A percentile compares a stretch with the other conserved stretches of the same genome.
Evolutionary conservation across 2,797 vertebrate species (phyloP).

Genomic region (Fistularia commersonii): DNA sequence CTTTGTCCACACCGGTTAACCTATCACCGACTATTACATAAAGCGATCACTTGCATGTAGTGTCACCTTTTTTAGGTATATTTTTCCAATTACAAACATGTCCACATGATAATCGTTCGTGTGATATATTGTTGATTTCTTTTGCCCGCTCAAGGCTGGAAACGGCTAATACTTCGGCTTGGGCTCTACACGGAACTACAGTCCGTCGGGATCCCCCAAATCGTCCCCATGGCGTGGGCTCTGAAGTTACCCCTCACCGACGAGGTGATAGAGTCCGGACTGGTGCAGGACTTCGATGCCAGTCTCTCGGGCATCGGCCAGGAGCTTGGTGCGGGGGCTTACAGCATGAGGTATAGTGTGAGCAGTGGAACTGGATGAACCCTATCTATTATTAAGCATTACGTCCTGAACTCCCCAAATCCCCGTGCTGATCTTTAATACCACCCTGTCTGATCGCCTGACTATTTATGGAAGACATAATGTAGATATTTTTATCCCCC

Average conservation of each 20-base stretch:
- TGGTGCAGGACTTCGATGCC: slow-evolving; percentile 97
- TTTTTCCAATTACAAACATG: no score
- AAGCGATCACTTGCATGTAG: no score
- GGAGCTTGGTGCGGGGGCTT: slow-evolving; percentile 94
- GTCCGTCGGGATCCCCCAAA: slow-evolving; percentile 7
- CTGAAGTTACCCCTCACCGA: slow-evolving; percentile 94
- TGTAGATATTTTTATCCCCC: no score
- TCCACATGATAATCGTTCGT: no score
- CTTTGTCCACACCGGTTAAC: no score
- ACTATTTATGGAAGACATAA: no score
- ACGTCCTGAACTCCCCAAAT: no score
- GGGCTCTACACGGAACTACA: slow-evolving; percentile 29
- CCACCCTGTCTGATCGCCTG: no score
- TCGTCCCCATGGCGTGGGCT: slow-evolving; percentile 88
- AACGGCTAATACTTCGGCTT: slow-evolving; percentile 16
- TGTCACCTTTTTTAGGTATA: no score
- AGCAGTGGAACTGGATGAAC: not conserved
- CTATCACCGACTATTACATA: no score
- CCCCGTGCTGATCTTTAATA: no score
- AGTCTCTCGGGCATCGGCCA: slow-evolving; percentile 97
- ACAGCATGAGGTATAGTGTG: slow-evolving; percentile 92
- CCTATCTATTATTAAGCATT: not conserved
- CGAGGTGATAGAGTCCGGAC: slow-evolving; percentile 95
- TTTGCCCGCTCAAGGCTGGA: slow-evolving; percentile 16
- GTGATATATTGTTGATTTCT: not conserved